These are phyloP conservation scores for Spondyliosoma cantharus DNA, from an alignment of 2,797 vertebrate species.

Conservation along the genomic window DNA sequence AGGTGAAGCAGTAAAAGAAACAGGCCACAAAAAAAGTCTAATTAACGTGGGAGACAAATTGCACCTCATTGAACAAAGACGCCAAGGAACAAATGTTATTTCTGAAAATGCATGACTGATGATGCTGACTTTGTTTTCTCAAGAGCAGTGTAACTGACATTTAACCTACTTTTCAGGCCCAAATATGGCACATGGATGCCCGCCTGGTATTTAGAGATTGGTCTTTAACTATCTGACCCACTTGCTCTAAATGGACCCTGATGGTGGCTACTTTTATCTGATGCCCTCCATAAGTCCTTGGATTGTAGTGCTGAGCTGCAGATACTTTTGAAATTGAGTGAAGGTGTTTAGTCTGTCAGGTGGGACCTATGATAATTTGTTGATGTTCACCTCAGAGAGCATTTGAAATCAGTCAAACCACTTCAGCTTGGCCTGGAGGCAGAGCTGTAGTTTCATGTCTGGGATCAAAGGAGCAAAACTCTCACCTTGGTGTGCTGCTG, in stretches of 20 bases:
- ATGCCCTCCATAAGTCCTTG: slow-evolving; percentile 33
- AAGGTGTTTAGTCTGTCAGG: slow-evolving; percentile 40
- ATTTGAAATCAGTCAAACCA: slow-evolving; percentile 49
- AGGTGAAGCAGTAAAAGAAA: neutral
- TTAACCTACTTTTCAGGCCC: slow-evolving; percentile 38
- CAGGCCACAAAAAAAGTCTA: neutral
- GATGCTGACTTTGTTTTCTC: slow-evolving; percentile 25
- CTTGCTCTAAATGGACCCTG: slow-evolving; percentile 53
- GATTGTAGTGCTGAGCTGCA: slow-evolving; percentile 24
- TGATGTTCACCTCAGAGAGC: slow-evolving; percentile 41
- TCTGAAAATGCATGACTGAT: neutral
- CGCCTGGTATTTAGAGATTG: slow-evolving; percentile 40
- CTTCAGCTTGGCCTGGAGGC: slow-evolving; percentile 42
- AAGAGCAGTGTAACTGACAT: slow-evolving; percentile 25
- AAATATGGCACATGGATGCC: slow-evolving; percentile 33
- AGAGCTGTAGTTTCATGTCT: slow-evolving; percentile 40
- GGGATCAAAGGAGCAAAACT: slow-evolving; percentile 53
- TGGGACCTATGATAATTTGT: slow-evolving; percentile 51
- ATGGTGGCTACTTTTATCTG: slow-evolving; percentile 39
- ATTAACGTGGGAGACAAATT: neutral
- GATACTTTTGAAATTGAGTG: slow-evolving; percentile 37
- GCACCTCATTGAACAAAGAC: neutral
- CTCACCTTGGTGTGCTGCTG: slow-evolving; percentile 12
- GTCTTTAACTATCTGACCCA: slow-evolving; percentile 46
- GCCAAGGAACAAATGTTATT: neutral